Evolutionary conservation across 2,888 invertebrate species (phyloP).

Genomic region (Macropis europaea): DNA sequence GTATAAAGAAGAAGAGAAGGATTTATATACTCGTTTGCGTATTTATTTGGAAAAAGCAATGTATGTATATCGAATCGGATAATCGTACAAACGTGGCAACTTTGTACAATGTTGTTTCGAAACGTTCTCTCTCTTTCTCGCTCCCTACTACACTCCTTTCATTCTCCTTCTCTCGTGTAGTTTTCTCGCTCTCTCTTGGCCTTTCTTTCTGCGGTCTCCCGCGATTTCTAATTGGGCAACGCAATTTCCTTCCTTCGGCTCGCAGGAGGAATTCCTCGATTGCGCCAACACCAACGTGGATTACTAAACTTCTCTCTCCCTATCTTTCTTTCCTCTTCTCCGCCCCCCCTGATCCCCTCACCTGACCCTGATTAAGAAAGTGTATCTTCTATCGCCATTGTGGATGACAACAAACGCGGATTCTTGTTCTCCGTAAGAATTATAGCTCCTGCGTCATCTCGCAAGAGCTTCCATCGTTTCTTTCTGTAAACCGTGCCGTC

Average conservation of each 20-base stretch:
- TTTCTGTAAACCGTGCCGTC: too few species aligned
- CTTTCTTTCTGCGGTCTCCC: slow-evolving; percentile 62
- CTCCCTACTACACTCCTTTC: not conserved
- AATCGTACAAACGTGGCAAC: slow-evolving; percentile 13
- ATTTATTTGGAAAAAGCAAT: not conserved
- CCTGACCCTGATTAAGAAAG: not conserved
- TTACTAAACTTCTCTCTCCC: slow-evolving; percentile 33
- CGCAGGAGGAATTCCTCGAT: slow-evolving; percentile 56
- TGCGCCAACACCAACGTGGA: slow-evolving; percentile 41
- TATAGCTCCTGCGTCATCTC: too few species aligned
- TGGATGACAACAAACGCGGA: not conserved
- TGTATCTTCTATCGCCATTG: not conserved
- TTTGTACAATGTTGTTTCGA: slow-evolving; percentile 26
- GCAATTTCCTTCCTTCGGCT: slow-evolving; percentile 65
- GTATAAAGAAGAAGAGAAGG: too few species aligned
- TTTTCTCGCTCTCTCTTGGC: slow-evolving; percentile 29
- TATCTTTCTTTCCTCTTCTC: slow-evolving; percentile 16
- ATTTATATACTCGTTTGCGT: not conserved
- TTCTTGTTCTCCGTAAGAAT: too few species aligned
- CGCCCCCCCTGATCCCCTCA: not conserved
- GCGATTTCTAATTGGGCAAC: slow-evolving; percentile 66
- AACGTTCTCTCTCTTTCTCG: not conserved
- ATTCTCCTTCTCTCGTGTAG: not conserved
- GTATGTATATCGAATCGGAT: slow-evolving; percentile 9
- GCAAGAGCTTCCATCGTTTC: too few species aligned